Conservation (phyloP, 1,140 invertebrate genomes). For the Ceratina australensis region DNA sequence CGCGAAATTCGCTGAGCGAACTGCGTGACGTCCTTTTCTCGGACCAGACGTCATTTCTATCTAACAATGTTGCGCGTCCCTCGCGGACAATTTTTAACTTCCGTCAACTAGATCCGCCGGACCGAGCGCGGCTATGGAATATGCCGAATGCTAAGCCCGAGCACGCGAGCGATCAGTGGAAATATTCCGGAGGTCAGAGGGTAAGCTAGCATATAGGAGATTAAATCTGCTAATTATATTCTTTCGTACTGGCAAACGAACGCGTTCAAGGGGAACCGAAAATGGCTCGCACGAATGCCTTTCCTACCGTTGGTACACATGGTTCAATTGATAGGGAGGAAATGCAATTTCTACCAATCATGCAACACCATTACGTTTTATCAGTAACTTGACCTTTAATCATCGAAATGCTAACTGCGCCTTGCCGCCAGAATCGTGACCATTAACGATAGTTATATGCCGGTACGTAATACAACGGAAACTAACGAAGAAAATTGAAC, state of each 20-base stretch:
- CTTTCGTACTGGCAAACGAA: constrained; percentile 4
- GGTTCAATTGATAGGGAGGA: too few relatives aligned
- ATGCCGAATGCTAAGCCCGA: background rate
- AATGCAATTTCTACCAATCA: background rate
- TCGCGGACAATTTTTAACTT: too few relatives aligned
- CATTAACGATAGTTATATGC: too few relatives aligned
- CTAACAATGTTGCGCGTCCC: too few relatives aligned
- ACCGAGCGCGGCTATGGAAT: background rate
- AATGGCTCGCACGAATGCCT: background rate
- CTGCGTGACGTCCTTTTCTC: background rate
- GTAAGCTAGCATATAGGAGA: constrained; percentile 52
- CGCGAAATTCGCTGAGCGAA: constrained; percentile 3
- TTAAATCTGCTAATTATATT: constrained; percentile 67
- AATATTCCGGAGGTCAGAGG: constrained; percentile 70
- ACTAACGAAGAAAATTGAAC: background rate
- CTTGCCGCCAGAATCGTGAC: background rate
- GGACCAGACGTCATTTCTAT: background rate
- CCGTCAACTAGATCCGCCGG: background rate
- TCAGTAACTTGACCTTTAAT: constrained; percentile 10
- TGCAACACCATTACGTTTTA: background rate
- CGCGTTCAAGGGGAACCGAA: background rate
- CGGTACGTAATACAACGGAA: too few relatives aligned
- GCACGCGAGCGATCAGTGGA: constrained; percentile 60
- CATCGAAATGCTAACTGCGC: background rate
- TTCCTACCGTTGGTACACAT: background rate